These are phyloP conservation scores for Tupaia tana DNA, from an alignment of 2,113 vertebrate species.

Conservation along the genomic window DNA sequence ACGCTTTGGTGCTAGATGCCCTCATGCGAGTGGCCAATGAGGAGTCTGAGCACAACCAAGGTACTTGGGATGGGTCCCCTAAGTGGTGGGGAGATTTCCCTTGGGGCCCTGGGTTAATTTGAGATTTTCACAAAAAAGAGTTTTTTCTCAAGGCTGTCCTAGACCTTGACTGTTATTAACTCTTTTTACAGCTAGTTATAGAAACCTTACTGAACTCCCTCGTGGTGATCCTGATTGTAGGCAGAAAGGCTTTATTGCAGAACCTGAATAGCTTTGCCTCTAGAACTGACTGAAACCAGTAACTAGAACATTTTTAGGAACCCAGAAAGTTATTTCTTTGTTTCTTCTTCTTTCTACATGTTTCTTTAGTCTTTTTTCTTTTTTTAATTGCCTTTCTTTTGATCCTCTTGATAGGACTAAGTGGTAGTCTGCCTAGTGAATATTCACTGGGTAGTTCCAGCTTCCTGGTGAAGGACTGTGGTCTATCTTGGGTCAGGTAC, in stretches of 20 bases:
- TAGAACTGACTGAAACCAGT: neutral
- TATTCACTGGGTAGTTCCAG: neutral
- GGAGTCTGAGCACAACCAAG: conserved; percentile 96
- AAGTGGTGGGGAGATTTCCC: neutral
- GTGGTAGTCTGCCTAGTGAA: neutral
- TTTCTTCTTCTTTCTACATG: neutral
- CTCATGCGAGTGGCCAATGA: conserved; percentile 98
- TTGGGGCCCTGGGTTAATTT: neutral
- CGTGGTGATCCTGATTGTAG: neutral
- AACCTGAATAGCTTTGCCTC: neutral
- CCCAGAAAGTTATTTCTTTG: neutral
- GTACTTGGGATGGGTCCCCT: conserved; percentile 79
- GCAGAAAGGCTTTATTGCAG: neutral
- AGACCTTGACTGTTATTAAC: neutral
- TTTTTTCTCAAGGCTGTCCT: conserved; percentile 18
- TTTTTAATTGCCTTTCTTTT: neutral
- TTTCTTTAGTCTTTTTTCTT: neutral
- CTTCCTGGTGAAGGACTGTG: neutral
- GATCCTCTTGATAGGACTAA: neutral
- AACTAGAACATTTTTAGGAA: conserved; percentile 18
- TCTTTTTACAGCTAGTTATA: neutral
- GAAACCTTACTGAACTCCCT: conserved; percentile 8
- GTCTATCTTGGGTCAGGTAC: neutral
- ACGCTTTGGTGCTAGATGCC: conserved; percentile 95
- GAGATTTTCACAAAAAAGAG: conserved; percentile 48